Evolutionary conservation across 2,113 vertebrate species (phyloP), one percentile per base, ranked within the genome.

Genomic region (Phaethornis superciliosus): DNA sequence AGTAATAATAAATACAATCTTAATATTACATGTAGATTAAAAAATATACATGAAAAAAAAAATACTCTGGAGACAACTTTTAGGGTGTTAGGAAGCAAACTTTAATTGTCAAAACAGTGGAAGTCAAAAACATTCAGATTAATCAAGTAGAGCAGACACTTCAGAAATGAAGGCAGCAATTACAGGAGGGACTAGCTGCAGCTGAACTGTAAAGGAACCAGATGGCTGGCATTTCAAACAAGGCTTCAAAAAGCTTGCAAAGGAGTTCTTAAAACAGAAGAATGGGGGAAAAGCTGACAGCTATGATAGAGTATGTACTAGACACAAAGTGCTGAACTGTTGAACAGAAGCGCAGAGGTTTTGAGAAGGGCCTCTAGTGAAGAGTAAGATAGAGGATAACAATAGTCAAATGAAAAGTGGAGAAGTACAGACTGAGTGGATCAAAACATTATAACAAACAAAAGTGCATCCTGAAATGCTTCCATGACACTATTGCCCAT

Each of bases 171-270:
- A 67, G 32, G 30, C 20, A 85, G 32, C 15, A 60, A 12, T 79
- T 93, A 68, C 4, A 85, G 44, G 7, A 68, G 5, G 22, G 40
- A 69, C 32, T 76, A 91, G 72, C 23, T 95, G 58, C 67, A 91
- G 54, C 35, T 88, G 58, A 82, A 90, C 63, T 71, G 35, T 47
- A 52, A 60, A 32, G 70, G 46, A 89, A 79, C 49, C 63, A 94
- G 79, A 94, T 88, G 71, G 63, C n/a, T 82, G 30, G 33, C n/a
- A 80, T 70, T 94, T 76, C 32, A 91, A 79, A 81, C 28, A 76
- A 33, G 26, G 18, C 70, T 85, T 82, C 54, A 27, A 26, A 93
- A 52, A 76, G 11, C 13, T 46, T 91, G 16, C 55, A 64, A 87
- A 87, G 35, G 51, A 71, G 26, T 33, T 59, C 37, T 87, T 75